A percentile compares a stretch with the other conserved stretches of the same genome.
phyloP scores from a whole-genome alignment of 2,888 invertebrate species.

The Epsilonema sp. region DNA sequence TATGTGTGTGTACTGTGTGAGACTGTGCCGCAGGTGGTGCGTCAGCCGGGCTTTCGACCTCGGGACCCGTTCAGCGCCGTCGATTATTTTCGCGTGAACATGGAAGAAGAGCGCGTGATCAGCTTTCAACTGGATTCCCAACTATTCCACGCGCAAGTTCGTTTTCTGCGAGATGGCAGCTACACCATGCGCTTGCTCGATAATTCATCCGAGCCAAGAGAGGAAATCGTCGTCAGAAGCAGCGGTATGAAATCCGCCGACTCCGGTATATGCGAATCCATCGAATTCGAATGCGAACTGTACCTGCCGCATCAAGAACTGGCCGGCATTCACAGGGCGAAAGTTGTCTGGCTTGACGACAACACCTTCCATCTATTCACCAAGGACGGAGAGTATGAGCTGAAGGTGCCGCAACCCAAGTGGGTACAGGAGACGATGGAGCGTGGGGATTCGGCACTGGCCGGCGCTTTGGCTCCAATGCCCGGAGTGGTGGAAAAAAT shows the following conservation, averaged over 20 bases:
- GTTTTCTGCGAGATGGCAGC: neutral
- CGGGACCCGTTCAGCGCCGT: conserved; percentile 4
- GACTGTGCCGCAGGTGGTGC: neutral
- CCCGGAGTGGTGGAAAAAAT: conserved; percentile 84
- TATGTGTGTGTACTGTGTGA: too few species aligned
- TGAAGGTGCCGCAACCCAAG: conserved; percentile 39
- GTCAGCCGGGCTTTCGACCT: conserved; percentile 1
- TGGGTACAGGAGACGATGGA: conserved; percentile 16
- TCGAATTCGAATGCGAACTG: neutral
- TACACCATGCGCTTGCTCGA: neutral
- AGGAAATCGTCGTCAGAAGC: neutral
- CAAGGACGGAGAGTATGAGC: conserved; percentile 43
- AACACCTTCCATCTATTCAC: conserved; percentile 4
- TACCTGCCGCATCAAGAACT: too few species aligned
- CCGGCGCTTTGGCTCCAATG: conserved; percentile 63
- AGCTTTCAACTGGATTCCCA: neutral
- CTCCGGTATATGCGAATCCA: neutral
- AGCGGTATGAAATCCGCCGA: neutral
- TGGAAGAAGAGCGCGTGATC: neutral
- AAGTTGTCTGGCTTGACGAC: neutral
- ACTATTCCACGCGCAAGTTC: neutral
- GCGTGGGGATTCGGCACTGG: conserved; percentile 32
- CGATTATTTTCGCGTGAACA: conserved; percentile 1
- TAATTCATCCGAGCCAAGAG: too few species aligned
- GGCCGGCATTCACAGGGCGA: neutral